These are phyloP conservation scores for Cryptops parisi DNA, from an alignment of 2,888 invertebrate species.

Conservation along the genomic window DNA sequence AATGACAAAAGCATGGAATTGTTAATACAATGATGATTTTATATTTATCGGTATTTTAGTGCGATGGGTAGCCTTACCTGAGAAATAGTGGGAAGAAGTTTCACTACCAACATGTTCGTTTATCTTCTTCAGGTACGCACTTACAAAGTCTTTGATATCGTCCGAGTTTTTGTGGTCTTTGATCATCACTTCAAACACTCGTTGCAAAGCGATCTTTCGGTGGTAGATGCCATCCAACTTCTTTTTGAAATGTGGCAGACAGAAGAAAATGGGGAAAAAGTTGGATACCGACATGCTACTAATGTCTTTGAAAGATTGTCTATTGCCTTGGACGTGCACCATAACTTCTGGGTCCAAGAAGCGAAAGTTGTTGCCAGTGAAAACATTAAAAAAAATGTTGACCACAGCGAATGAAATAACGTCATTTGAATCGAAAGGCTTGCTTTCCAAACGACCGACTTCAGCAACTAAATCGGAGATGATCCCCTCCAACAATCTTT, in stretches of 20 bases:
- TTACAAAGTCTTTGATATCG: conserved; percentile 66
- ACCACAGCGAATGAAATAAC: neutral
- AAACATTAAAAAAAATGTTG: neutral
- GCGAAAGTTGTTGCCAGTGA: neutral
- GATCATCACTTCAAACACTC: conserved; percentile 67
- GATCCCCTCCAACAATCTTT: neutral
- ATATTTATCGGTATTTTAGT: neutral
- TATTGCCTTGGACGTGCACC: neutral
- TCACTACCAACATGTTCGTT: conserved; percentile 49
- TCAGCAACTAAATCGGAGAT: neutral
- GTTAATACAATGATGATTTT: neutral
- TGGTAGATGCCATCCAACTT: neutral
- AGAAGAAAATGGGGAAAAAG: conserved; percentile 62
- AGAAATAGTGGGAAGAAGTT: neutral
- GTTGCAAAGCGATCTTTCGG: conserved; percentile 19
- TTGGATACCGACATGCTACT: conserved; percentile 46
- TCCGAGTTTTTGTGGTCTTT: conserved; percentile 63
- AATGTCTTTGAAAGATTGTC: neutral
- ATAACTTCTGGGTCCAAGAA: neutral
- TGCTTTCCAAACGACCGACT: neutral
- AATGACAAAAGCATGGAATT: neutral
- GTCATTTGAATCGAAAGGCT: neutral
- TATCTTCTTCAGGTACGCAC: conserved; percentile 71
- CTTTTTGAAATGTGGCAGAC: conserved; percentile 40
- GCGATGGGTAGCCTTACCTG: neutral